A percentile compares a stretch with the other conserved stretches of the same genome.
Evolutionary conservation across 2,113 vertebrate species (phyloP).

Genomic region (Leptosomus discolor): DNA sequence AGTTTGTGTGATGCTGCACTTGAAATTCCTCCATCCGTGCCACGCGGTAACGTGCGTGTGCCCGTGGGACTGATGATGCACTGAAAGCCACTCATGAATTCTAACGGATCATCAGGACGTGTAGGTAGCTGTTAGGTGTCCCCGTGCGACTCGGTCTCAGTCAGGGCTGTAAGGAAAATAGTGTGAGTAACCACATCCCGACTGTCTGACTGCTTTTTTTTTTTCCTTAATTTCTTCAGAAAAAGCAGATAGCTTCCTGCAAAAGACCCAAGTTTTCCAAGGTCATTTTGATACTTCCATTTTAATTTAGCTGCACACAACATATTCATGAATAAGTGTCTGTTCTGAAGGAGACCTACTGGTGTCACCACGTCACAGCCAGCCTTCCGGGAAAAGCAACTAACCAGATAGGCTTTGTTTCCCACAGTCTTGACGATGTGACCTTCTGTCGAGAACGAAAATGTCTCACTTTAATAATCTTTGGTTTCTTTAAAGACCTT

Average conservation of each 20-base stretch:
- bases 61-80: not conserved
- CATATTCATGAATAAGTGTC: fast-evolving
- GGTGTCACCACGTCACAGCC: not conserved
- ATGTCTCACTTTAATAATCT: not conserved
- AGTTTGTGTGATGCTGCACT: not conserved
- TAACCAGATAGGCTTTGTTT: not conserved
- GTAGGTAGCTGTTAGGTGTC: not conserved
- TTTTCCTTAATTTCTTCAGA: not conserved
- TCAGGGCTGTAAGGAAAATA: not conserved
- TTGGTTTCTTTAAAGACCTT: constrained; percentile 83
- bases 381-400: not conserved
- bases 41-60: not conserved
- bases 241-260: not conserved
- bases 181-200: not conserved
- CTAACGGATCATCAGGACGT: not conserved
- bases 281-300: not conserved
- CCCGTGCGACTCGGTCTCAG: not conserved
- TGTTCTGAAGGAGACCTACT: not conserved
- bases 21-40: not conserved
- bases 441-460: not conserved
- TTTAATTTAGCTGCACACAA: not conserved
- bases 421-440: not conserved
- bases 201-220: not conserved
- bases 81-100: not conserved
- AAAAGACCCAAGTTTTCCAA: not conserved